Evolutionary conservation across 2,113 vertebrate genomes (phyloP).

Genomic region (Gallinago paraguaiae): DNA sequence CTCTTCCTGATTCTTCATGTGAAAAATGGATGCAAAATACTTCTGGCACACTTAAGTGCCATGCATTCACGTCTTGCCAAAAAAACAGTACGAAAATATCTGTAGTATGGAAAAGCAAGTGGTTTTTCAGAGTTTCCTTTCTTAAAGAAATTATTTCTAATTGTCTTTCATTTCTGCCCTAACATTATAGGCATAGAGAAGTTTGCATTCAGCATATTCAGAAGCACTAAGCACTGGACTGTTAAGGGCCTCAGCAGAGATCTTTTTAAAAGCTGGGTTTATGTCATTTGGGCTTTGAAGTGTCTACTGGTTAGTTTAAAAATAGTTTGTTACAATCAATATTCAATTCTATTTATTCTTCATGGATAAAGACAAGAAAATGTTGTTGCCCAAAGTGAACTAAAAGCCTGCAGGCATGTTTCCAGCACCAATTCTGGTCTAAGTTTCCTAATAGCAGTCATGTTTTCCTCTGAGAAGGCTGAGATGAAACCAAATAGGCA

Average conservation of each 20-base stretch:
- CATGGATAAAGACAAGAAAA: neutral
- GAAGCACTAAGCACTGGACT: neutral
- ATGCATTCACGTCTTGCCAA: neutral
- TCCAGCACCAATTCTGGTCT: neutral
- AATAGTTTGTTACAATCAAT: neutral
- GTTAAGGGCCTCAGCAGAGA: neutral
- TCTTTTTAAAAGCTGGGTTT: neutral
- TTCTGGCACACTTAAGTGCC: neutral
- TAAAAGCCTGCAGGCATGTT: neutral
- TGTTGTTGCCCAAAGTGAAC: neutral
- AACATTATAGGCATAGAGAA: neutral
- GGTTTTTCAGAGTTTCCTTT: neutral
- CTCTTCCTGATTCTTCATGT: neutral
- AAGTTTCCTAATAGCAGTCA: neutral
- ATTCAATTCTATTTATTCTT: neutral
- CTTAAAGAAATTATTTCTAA: neutral
- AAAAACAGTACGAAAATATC: neutral
- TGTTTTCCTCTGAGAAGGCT: neutral
- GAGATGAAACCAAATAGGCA: neutral
- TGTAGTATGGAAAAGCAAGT: neutral
- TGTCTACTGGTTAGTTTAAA: neutral
- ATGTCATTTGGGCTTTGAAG: neutral
- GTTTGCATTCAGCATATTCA: neutral
- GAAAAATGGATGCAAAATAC: neutral
- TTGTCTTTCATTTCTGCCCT: neutral